Conservation (phyloP, 2,113 vertebrate genomes). For the Oryzias melastigma region DNA sequence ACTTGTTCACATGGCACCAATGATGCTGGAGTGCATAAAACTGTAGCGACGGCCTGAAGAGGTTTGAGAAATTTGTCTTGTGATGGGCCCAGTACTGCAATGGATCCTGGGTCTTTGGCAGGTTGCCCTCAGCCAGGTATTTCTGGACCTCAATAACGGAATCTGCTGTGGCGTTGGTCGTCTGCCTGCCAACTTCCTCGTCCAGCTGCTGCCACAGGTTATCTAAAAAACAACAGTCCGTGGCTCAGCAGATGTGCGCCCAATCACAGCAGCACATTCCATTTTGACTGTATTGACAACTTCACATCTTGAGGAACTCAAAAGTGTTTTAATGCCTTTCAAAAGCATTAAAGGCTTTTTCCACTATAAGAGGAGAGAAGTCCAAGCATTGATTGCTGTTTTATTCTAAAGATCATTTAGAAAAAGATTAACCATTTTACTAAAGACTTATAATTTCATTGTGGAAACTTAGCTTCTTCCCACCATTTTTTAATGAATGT, state of each 20-base stretch:
- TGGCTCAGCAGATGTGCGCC: background rate
- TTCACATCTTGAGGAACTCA: background rate
- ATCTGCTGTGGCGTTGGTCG: background rate
- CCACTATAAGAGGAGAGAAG: background rate
- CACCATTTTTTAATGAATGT: no score
- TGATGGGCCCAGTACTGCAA: no score
- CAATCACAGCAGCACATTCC: background rate
- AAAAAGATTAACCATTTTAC: no score
- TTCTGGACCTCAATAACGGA: background rate
- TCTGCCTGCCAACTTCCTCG: background rate
- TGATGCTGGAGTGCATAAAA: no score
- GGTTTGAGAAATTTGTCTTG: no score
- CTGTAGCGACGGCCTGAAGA: no score
- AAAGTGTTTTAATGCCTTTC: background rate
- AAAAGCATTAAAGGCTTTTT: no score
- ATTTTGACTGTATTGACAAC: background rate
- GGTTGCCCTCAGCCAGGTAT: no score
- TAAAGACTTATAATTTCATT: no score
- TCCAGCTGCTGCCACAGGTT: constrained; percentile 3
- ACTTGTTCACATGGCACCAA: no score
- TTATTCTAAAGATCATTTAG: no score
- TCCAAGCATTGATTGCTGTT: background rate
- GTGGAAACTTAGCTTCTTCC: no score
- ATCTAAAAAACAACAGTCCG: background rate
- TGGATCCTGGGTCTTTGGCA: background rate